Evolutionary conservation across 2,113 vertebrate genomes (phyloP), one percentile per base, ranked within the genome.

Genomic region (Empidonax traillii): DNA sequence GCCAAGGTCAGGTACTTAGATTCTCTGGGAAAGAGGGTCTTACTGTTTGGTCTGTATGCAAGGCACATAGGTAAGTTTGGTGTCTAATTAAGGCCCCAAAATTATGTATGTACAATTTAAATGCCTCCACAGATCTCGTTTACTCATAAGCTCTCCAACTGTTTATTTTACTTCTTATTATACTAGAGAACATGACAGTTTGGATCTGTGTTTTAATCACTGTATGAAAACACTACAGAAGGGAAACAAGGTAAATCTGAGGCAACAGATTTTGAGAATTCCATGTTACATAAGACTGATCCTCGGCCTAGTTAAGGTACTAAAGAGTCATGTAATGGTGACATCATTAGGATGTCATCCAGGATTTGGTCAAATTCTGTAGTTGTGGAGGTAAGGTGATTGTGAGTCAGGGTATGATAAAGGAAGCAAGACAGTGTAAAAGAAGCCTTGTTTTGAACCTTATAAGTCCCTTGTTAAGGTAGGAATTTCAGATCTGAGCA

Each of bases 21-120:
- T 75, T 65, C 28, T 61, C 14, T 23, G 39, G 31, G 44, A 56
- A 85, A 47, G 10, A 55, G 0, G 0, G 0, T 24, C 6, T 75
- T 89, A 74, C 46, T 86, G 5, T 62, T 82, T 62, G 17, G 20
- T 8, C 17, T 61, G 1, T 33, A 7, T 12, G 4, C 39, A 35
- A 82, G 17, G 35, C 55, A 8, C 19, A 1, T 49, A 10, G 8
- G 9, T 65, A 73, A 65, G 14, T 53, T 39, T 68, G 21, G 11
- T 47, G 25, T 75, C 10, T 73, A 27, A 78, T 74, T 90, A 37
- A 69, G n/a, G 51, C 37, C 27, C 37, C 12, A 33, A 33, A 31
- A 7, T 72, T 63, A 24, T 3, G 2, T 31, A 28, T 0, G 0
- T n/a, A 30, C 19, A 20, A n/a, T 55, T 78, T 35, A 67, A 96